phyloP scores from a whole-genome alignment of 1,140 invertebrate genomes.

The Diuraphis noxia region DNA sequence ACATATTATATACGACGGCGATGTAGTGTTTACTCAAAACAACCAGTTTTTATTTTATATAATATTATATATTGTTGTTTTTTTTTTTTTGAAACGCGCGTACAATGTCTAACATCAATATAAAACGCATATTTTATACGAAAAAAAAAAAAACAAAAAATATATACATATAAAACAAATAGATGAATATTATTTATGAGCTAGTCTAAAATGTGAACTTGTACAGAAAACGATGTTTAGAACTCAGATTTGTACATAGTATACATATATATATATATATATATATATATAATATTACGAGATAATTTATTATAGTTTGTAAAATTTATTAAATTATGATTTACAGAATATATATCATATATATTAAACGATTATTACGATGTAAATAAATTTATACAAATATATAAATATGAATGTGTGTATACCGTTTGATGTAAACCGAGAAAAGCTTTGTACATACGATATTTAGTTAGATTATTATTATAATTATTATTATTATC shows the following conservation, averaged over 20 bases:
- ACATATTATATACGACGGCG: not conserved
- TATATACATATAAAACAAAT: slow-evolving; percentile 23
- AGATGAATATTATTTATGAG: slow-evolving; percentile 45
- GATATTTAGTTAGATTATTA: slow-evolving; percentile 41
- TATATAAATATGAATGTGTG: slow-evolving; percentile 16
- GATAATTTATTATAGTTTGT: slow-evolving; percentile 49
- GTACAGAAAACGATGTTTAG: slow-evolving; percentile 46
- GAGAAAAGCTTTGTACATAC: slow-evolving; percentile 47
- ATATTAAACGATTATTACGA: not conserved
- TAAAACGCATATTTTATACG: slow-evolving; percentile 3
- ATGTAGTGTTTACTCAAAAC: slow-evolving; percentile 8
- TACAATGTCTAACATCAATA: slow-evolving; percentile 28
- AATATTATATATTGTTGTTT: too few species aligned
- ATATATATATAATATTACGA: slow-evolving; percentile 13
- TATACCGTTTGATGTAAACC: not conserved
- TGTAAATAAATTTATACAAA: slow-evolving; percentile 23
- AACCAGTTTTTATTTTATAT: slow-evolving; percentile 2
- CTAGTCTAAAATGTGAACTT: slow-evolving; percentile 48
- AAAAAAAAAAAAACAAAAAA: not conserved
- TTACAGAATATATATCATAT: slow-evolving; percentile 16
- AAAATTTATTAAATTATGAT: slow-evolving; percentile 35
- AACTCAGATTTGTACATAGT: slow-evolving; percentile 13
- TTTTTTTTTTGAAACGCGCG: slow-evolving; percentile 1
- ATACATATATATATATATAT: not conserved
- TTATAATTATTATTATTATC: not conserved